Base-by-base conservation (phyloP, 2,888 invertebrate species). In the Parnassius orleans region DNA sequence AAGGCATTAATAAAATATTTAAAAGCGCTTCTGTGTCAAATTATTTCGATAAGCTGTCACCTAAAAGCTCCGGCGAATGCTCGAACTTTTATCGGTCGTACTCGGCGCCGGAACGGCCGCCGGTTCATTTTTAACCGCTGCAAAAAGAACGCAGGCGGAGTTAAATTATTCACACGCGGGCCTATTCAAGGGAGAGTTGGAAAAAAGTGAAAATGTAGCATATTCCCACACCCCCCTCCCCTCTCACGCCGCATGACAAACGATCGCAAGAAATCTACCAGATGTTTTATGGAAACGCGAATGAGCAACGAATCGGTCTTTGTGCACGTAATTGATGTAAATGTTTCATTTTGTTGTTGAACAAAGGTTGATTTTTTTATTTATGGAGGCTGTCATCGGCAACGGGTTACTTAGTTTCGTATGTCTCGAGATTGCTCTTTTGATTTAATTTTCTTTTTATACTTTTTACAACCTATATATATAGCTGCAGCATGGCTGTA, bases 121-220 rank as follows among this genome's bases (percentile, higher is more conserved):
- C 58, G 62, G 65, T 68, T 69, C 69, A 71, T 80, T 81, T 80
- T 81, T 73, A 80, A 78, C 74, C 72, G 69, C 74, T 74, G 71
- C 71, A 73, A 75, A 77, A 75, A 72, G 71, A 70, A 76, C 73
- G 71, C 70, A 77, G 74, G 74, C 73, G 69, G 72, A 77, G 76
- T 79, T 80, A 78, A 81, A 83, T 81, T 80, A 83, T 83, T 83
- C 81, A 81, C 81, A 78, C 77, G 76, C 74, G 66, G 70, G 73
- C 78, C 77, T 73, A 72, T 74, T 70, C 70, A 65, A 65, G 72
- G 71, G 72, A 70, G 73, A 73, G 72, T 73, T 72, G 72, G 73
- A 74, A 77, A 77, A 80, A 80, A 82, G 78, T 81, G 81, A 80
- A 81, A 81, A 77, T 75, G 76, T 74, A 74, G 79, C 80, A 77